These are phyloP conservation scores for Atherinosoma microstoma DNA, from an alignment of 2,797 vertebrate species.

Conservation along the genomic window DNA sequence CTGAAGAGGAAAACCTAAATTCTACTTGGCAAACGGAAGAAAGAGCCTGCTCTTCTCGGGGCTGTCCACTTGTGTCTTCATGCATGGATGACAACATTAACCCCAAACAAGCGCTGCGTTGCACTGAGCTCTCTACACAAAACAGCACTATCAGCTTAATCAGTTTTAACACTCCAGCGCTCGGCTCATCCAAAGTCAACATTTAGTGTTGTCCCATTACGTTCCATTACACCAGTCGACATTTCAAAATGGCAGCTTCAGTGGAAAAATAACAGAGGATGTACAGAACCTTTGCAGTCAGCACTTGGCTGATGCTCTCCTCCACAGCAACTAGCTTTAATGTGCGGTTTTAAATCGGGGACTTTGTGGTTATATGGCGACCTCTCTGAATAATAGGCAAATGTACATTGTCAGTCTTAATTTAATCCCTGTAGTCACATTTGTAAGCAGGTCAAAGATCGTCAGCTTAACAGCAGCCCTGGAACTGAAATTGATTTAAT, in stretches of 20 bases:
- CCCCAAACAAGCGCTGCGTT: conserved; percentile 41
- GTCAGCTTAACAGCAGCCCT: conserved; percentile 20
- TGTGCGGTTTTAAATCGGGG: conserved; percentile 34
- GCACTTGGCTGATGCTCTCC: background rate
- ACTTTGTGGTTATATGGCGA: conserved; percentile 27
- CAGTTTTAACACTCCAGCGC: conserved; percentile 60
- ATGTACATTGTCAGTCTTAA: conserved; percentile 53
- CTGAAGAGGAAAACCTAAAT: conserved; percentile 70
- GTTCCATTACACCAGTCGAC: conserved; percentile 58
- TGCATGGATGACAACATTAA: conserved; percentile 65
- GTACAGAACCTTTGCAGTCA: conserved; percentile 24
- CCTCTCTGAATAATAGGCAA: conserved; percentile 34
- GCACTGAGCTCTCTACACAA: conserved; percentile 25
- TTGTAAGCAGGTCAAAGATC: conserved; percentile 37
- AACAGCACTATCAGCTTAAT: conserved; percentile 62
- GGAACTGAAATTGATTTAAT: conserved; percentile 15
- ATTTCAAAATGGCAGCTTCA: conserved; percentile 42
- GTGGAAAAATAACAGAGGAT: conserved; percentile 5
- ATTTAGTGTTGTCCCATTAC: conserved; percentile 60
- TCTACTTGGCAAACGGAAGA: conserved; percentile 70
- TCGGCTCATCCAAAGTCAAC: conserved; percentile 59
- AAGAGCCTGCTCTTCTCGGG: conserved; percentile 57
- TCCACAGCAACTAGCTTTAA: conserved; percentile 16
- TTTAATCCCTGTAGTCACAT: conserved; percentile 30
- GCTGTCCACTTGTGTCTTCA: conserved; percentile 69